Conservation (phyloP, 2,888 invertebrate genomes). For the Caenorhabditis zanzibari region DNA sequence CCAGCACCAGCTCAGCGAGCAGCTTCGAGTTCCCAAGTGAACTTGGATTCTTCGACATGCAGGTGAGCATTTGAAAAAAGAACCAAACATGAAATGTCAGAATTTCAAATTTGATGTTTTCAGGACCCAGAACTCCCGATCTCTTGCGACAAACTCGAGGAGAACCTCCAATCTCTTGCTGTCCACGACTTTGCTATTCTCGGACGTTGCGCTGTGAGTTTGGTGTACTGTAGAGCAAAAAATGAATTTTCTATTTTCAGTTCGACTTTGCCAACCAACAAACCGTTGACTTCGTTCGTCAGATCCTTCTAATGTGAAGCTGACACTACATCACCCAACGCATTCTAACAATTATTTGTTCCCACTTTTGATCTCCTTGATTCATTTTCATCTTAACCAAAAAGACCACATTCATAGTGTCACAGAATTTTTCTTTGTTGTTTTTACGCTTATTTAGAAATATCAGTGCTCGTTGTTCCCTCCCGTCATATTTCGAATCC, state of each 20-base stretch:
- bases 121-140: constrained; percentile 61
- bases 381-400: background rate
- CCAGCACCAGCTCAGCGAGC: constrained; percentile 58
- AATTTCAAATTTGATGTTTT: constrained; percentile 25
- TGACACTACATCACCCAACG: background rate
- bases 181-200: constrained; percentile 61
- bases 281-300: constrained; percentile 57
- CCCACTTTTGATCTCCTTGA: constrained; percentile 41
- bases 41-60: constrained; percentile 48
- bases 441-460: background rate
- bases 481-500: constrained; percentile 22
- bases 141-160: constrained; percentile 58
- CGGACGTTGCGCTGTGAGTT: constrained; percentile 53
- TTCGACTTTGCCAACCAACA: constrained; percentile 56
- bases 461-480: background rate
- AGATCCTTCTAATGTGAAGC: constrained; percentile 44
- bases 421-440: background rate
- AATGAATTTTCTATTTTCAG: constrained; percentile 4
- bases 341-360: background rate
- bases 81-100: background rate
- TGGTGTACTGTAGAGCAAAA: background rate
- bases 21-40: constrained; percentile 62
- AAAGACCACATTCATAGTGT: background rate
- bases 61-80: constrained; percentile 21
- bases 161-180: constrained; percentile 53